Evolutionary conservation across 64 coral and sea anemone genomes (phyloP).

Genomic region (Actinia equina): DNA sequence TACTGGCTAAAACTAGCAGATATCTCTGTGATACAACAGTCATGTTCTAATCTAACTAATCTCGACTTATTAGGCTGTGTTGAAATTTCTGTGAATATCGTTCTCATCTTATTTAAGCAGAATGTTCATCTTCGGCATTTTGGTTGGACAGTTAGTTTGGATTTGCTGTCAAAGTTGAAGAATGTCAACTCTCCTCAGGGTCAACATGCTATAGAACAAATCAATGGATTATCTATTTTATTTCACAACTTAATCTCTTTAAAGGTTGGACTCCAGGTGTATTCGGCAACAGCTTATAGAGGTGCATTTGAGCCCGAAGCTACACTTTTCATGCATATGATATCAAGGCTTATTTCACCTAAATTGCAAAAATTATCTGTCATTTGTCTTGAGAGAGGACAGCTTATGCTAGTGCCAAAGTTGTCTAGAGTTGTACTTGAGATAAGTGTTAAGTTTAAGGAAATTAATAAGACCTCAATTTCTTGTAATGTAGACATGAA

Average conservation of each 20-base stretch:
- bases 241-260: constrained; percentile 12
- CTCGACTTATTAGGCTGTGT: not conserved
- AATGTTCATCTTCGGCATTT: constrained; percentile 14
- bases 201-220: not conserved
- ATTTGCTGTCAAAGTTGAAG: constrained; percentile 8
- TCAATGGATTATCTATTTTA: constrained; percentile 15
- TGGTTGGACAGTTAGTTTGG: constrained; percentile 15
- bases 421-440: constrained; percentile 1
- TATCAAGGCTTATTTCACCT: constrained; percentile 15
- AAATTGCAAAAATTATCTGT: constrained; percentile 4
- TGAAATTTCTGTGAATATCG: constrained; percentile 2
- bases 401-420: constrained; percentile 7
- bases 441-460: not conserved
- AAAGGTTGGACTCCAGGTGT: constrained; percentile 17
- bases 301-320: constrained; percentile 25
- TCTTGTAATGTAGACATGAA: not conserved
- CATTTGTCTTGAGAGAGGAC: constrained; percentile 7
- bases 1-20: constrained; percentile 6
- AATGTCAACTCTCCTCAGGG: not conserved
- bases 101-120: not conserved
- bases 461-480: not conserved
- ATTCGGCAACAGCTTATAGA: not conserved
- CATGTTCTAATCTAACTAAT: not conserved
- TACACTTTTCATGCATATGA: constrained; percentile 1
- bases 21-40: not conserved